A percentile compares a stretch with the other conserved stretches of the same genome.
Evolutionary conservation across 2,888 invertebrate species (phyloP).

Genomic region (Drosophila merina): DNA sequence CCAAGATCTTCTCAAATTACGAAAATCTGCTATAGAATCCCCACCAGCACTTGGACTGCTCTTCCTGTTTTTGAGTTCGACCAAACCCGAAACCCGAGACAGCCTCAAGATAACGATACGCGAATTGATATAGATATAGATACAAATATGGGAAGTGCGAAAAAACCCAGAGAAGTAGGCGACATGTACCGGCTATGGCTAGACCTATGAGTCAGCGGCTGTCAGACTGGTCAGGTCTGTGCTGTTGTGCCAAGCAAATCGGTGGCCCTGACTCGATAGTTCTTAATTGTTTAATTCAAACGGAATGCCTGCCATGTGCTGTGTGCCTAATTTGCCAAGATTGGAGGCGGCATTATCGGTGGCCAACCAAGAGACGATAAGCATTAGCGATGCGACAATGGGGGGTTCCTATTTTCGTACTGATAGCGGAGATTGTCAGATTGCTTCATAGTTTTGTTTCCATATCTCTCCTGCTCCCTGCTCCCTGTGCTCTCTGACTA

Average conservation of each 20-base stretch:
- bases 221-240: slow-evolving; percentile 21
- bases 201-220: slow-evolving; percentile 23
- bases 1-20: slow-evolving; percentile 53
- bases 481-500: slow-evolving; percentile 5
- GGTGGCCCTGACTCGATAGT: slow-evolving; percentile 16
- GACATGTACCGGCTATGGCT: slow-evolving; percentile 17
- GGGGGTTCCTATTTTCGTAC: slow-evolving; percentile 20
- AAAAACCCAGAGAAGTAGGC: slow-evolving; percentile 14
- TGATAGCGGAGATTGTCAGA: slow-evolving; percentile 36
- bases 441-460: slow-evolving; percentile 7
- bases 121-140: slow-evolving; percentile 16
- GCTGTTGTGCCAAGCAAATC: slow-evolving; percentile 9
- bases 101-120: slow-evolving; percentile 26
- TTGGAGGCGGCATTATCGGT: slow-evolving; percentile 24
- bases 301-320: slow-evolving; percentile 21
- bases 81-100: slow-evolving; percentile 9
- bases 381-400: slow-evolving; percentile 11
- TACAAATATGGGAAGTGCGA: slow-evolving; percentile 35
- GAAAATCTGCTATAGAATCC: background rate
- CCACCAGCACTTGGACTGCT: slow-evolving; percentile 11
- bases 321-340: slow-evolving; percentile 48
- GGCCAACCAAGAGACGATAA: slow-evolving; percentile 33
- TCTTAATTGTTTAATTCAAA: slow-evolving; percentile 44
- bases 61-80: slow-evolving; percentile 1
- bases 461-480: slow-evolving; percentile 6